Evolutionary conservation across 1,140 invertebrate species (phyloP).

Genomic region (Teleogryllus occipitalis): DNA sequence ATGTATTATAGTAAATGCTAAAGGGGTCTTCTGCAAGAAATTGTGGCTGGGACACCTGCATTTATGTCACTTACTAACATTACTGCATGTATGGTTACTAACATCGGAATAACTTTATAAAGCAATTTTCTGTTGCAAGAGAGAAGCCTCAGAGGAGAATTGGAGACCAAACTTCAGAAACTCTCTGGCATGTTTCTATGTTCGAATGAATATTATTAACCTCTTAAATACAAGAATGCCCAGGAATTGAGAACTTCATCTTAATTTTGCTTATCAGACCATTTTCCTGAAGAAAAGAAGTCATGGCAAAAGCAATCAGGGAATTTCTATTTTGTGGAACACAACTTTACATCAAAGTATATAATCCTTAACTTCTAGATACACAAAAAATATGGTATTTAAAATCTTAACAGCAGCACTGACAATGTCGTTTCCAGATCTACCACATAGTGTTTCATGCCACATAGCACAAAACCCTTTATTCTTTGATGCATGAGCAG

Average conservation of each 20-base stretch:
- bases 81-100: no score
- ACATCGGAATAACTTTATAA: no score
- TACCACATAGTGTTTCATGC: neutral
- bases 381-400: no score
- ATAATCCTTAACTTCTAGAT: neutral
- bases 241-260: constrained; percentile 7
- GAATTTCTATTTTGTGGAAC: constrained; percentile 8
- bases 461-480: neutral
- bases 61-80: no score
- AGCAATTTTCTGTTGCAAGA: neutral
- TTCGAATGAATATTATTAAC: constrained; percentile 8
- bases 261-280: constrained; percentile 7
- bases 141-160: neutral
- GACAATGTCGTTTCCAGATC: constrained; percentile 2
- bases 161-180: neutral
- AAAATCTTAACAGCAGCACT: neutral
- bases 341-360: neutral
- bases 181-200: neutral
- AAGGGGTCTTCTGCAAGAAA: no score
- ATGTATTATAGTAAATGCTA: constrained; percentile 1
- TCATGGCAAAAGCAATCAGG: neutral
- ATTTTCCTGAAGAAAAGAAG: constrained; percentile 7
- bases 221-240: constrained; percentile 12
- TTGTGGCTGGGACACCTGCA: no score
- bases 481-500: no score